Percentiles rank a stretch among this genome's conserved stretches.
phyloP scores from a whole-genome alignment of 2,888 invertebrate genomes.

The Cantharis nigra region DNA sequence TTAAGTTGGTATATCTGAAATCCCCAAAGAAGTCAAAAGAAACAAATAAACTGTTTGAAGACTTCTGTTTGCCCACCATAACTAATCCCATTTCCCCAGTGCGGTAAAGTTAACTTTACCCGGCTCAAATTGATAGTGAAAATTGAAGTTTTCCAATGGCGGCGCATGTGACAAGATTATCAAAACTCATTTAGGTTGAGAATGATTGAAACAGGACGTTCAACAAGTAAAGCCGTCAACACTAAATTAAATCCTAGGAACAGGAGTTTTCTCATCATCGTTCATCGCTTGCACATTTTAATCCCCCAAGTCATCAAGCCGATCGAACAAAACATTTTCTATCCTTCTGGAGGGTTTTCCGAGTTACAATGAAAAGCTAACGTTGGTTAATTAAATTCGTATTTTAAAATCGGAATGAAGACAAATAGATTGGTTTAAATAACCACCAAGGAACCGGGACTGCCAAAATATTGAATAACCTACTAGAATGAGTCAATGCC shows the following conservation, averaged over 20 bases:
- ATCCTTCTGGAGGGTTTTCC: too few relatives aligned
- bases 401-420: background rate
- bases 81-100: too few relatives aligned
- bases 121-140: too few relatives aligned
- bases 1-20: too few relatives aligned
- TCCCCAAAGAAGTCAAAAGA: too few relatives aligned
- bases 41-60: too few relatives aligned
- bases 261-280: background rate
- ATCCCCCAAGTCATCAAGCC: background rate
- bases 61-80: too few relatives aligned
- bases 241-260: background rate
- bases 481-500: constrained; percentile 35
- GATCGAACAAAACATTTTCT: background rate
- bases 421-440: background rate
- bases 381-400: background rate
- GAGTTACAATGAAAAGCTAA: background rate
- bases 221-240: background rate
- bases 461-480: constrained; percentile 25
- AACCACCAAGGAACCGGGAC: constrained; percentile 5
- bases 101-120: too few relatives aligned
- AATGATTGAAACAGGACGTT: background rate
- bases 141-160: background rate
- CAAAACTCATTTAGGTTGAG: background rate
- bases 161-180: background rate
- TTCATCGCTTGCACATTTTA: background rate